Conservation (phyloP, 2,797 vertebrate genomes). For the Halcyon leucocephala region DNA sequence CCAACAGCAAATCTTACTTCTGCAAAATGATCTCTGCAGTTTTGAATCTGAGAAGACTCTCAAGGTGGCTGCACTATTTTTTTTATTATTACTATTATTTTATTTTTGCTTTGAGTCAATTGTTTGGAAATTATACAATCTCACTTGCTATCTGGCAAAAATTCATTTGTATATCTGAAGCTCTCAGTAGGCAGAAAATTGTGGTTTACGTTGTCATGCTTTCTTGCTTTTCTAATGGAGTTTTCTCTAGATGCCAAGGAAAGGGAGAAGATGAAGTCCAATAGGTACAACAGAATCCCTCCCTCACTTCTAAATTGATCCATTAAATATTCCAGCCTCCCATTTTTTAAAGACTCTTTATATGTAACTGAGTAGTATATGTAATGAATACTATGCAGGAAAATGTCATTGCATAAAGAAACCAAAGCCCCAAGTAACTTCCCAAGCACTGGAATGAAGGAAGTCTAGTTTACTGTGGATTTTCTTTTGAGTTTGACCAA, state of each 20-base stretch:
- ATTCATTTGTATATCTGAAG: background rate
- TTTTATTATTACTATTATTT: background rate
- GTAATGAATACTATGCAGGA: background rate
- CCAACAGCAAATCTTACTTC: conserved; percentile 2
- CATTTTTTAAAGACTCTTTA: background rate
- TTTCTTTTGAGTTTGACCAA: background rate
- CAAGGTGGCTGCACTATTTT: background rate
- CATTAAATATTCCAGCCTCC: background rate
- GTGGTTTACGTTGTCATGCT: conserved; percentile 18
- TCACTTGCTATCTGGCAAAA: conserved; percentile 30
- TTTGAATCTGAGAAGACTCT: background rate
- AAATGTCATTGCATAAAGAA: background rate
- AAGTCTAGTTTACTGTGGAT: background rate
- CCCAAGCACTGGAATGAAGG: background rate
- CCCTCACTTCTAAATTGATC: background rate
- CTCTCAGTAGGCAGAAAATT: background rate
- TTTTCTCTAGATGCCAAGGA: conserved; percentile 7
- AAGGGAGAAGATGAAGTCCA: background rate
- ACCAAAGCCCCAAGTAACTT: background rate
- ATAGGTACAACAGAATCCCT: background rate
- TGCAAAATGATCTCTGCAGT: background rate
- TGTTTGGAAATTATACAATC: conserved; percentile 21
- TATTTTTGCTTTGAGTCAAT: background rate
- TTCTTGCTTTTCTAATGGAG: conserved; percentile 28
- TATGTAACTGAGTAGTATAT: background rate